Evolutionary conservation across 2,113 vertebrate species (phyloP).

Genomic region (Xyliphius kryptos): DNA sequence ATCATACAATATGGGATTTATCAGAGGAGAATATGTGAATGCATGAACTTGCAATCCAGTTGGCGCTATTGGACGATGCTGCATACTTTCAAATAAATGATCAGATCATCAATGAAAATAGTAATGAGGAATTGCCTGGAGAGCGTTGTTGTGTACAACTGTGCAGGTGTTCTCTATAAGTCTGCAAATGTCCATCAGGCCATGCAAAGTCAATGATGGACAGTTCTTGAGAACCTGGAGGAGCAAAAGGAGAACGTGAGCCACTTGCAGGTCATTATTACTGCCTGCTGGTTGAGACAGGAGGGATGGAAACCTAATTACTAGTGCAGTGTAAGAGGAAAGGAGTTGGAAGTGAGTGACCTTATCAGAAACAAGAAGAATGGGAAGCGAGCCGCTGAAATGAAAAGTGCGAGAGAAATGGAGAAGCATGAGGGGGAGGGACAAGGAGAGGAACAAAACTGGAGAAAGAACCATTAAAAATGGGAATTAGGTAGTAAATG

Average conservation of each 20-base stretch:
- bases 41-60: too few species aligned
- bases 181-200: conserved; percentile 16
- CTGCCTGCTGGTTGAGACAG: conserved; percentile 16
- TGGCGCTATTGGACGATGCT: too few species aligned
- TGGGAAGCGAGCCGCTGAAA: conserved; percentile 4
- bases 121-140: too few species aligned
- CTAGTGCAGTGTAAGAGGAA: conserved; percentile 1
- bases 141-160: not conserved
- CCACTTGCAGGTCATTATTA: conserved; percentile 21
- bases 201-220: conserved; percentile 19
- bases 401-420: not conserved
- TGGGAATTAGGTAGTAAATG: not conserved
- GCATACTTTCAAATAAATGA: too few species aligned
- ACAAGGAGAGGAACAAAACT: not conserved
- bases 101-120: too few species aligned
- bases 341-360: conserved; percentile 14
- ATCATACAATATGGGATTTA: too few species aligned
- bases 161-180: conserved; percentile 11
- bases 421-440: not conserved
- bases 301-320: conserved; percentile 17
- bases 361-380: conserved; percentile 20
- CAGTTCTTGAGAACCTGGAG: not conserved
- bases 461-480: not conserved
- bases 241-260: conserved; percentile 4
- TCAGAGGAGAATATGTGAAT: too few species aligned